Evolutionary conservation across 2,797 vertebrate genomes (phyloP), one percentile per base, ranked within the genome.

Genomic region (Morus bassanus): DNA sequence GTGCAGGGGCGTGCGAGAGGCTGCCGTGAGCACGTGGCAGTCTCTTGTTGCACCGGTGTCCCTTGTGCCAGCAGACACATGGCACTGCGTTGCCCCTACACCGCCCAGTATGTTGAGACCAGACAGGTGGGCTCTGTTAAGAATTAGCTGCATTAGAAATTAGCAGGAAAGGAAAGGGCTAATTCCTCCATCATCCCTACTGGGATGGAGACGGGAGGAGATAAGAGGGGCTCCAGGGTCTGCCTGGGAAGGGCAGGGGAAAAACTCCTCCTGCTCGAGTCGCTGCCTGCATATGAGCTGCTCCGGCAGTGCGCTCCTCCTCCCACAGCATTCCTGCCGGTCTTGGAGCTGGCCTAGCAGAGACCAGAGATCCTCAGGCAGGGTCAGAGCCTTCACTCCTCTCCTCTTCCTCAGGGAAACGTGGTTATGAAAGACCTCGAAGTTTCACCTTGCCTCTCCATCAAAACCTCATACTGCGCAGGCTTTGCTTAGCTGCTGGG

Each of bases 31-130:
- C 67, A 41, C 9, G 0, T 24, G 54, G 72, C 72, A 39, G 17
- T 37, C 59, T 41, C 16, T 13, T 5, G 0, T 33, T 13, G n/a
- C 78, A 63, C 9, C 1, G 1, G 31, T 73, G 54, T 48, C 54
- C 61, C 33, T 56, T 50, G 41, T 14, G 7, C n/a, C 7, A 4
- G 16, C 33, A 31, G 41, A 22, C 30, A 6, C 1, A 3, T 0
- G 2, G 54, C 25, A 61, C 41, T 3, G 3, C 1, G 1, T 41
- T 48, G 35, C n/a, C 53, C 9, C 31, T 28, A 11, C 35, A 8
- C 39, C 2, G 2, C 65, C 41, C 1, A 7, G 41, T 57, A 22
- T 1, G 4, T 30, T 46, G 30, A 18, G 27, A 70, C 22, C 43
- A 35, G 63, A 18, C 37, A 18, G 18, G 45, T 45, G 54, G 70